Evolutionary conservation across 2,888 invertebrate genomes (phyloP), one percentile per base, ranked within the genome.

Genomic region (Ecliptopera silaceata): DNA sequence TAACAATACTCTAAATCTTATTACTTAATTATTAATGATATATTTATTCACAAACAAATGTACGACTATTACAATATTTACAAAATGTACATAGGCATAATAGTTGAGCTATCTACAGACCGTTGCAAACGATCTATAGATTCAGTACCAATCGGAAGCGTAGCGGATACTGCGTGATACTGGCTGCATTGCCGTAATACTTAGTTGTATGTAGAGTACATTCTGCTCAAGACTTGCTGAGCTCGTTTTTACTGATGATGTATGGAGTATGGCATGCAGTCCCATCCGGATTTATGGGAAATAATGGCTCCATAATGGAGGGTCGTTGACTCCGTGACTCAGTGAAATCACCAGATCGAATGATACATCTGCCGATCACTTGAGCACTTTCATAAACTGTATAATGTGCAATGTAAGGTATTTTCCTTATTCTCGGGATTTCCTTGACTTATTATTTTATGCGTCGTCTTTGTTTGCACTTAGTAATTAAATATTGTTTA

Each of bases 391-490:
- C 44, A 41, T 43, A 36, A 34, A 36, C 0, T 31, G 4, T 3
- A 26, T 34, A 15, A 15, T 50, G 8, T 32, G 11, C 26, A 10
- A 26, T 32, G 44, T 15, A 13, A 18, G 41, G 50, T 41, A 29
- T 29, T 56, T 50, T 50, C 50, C 50, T 45, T 26, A 29, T 46
- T 32, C 56, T 41, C 12, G 50, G 45, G 49, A 29, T 50, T 56
- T 45, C 56, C 56, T 34, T 12, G 15, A 34, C n/a, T 32, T 26
- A 34, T 34, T 13, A 32, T 13, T 17, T n/a, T n/a, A 13, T 10
- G 15, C 3, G 22, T 10, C 8, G 20, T 47, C 38, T 48, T 48
- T 48, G 47, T 48, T 29, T 48, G 15, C 15, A 32, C 10, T 32
- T n/a, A 12, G 15, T 18, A 38, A 3, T 17, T 38, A n/a, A 6